Percentiles rank a stretch among this genome's conserved stretches.
Conservation (phyloP, 2,797 vertebrate species). For the Pseudochirops cupreus region DNA sequence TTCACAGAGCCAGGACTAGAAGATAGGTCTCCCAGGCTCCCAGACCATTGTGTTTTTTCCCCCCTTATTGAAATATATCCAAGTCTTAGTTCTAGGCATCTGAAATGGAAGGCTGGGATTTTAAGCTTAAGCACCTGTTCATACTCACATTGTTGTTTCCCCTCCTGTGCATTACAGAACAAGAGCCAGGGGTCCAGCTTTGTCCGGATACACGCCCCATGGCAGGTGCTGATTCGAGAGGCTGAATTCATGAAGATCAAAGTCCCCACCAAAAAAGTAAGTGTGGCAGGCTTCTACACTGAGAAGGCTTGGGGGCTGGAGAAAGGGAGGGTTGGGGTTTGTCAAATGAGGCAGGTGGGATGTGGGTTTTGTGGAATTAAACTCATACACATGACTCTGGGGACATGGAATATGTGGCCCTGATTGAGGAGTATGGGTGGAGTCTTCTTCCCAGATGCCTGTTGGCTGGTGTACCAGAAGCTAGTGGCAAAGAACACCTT, state of each 20-base stretch:
- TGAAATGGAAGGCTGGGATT: conserved; percentile 21
- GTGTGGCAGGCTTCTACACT: conserved; percentile 66
- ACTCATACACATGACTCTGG: conserved; percentile 10
- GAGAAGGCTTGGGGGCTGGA: conserved; percentile 24
- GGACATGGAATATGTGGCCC: neutral
- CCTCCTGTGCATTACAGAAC: conserved; percentile 85
- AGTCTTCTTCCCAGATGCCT: neutral
- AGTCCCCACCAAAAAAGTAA: conserved; percentile 97
- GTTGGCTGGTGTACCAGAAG: neutral
- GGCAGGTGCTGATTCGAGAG: conserved; percentile 96
- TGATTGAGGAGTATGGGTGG: neutral
- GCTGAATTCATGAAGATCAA: conserved; percentile 98
- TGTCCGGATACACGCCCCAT: conserved; percentile 96
- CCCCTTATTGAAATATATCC: neutral
- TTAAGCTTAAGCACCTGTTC: conserved; percentile 52
- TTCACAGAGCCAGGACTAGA: neutral
- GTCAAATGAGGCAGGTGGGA: conserved; percentile 50
- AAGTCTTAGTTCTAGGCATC: conserved; percentile 23
- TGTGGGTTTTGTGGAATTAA: conserved; percentile 47
- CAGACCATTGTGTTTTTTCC: neutral
- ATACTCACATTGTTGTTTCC: conserved; percentile 56
- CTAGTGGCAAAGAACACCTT: neutral
- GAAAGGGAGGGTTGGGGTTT: neutral
- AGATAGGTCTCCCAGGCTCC: neutral
- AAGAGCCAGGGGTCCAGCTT: conserved; percentile 91